These are phyloP conservation scores for Probaryconus sp. DNA, from an alignment of 1,140 invertebrate genomes.

Conservation along the genomic window DNA sequence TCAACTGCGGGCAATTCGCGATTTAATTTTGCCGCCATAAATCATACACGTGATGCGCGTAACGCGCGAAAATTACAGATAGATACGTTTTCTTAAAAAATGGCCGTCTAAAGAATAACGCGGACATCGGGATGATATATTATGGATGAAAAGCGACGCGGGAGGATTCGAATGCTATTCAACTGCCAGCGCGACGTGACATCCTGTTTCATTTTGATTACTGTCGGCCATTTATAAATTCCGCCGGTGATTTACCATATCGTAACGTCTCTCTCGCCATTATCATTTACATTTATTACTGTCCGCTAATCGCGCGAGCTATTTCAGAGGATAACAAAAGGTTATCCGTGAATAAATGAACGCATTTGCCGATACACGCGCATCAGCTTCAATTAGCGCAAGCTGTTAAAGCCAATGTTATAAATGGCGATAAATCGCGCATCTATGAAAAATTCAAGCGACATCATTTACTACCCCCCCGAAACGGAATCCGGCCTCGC, in stretches of 20 bases:
- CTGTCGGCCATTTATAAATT: slow-evolving; percentile 58
- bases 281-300: slow-evolving; percentile 62
- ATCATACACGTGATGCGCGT: slow-evolving; percentile 19
- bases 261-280: slow-evolving; percentile 52
- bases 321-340: slow-evolving; percentile 56
- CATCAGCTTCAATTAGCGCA: slow-evolving; percentile 51
- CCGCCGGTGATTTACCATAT: slow-evolving; percentile 57
- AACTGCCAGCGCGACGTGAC: slow-evolving; percentile 55
- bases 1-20: slow-evolving; percentile 1
- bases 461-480: slow-evolving; percentile 43
- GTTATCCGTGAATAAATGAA: slow-evolving; percentile 60
- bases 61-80: slow-evolving; percentile 43
- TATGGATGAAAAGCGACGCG: slow-evolving; percentile 48
- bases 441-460: slow-evolving; percentile 42
- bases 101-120: slow-evolving; percentile 46
- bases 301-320: slow-evolving; percentile 49
- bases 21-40: slow-evolving; percentile 44
- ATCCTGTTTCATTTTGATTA: slow-evolving; percentile 63
- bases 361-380: slow-evolving; percentile 50
- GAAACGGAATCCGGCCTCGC: slow-evolving; percentile 1
- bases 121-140: slow-evolving; percentile 45
- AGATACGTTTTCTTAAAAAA: slow-evolving; percentile 61
- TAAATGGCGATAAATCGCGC: slow-evolving; percentile 46
- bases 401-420: slow-evolving; percentile 48
- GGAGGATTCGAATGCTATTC: slow-evolving; percentile 58